phyloP scores from a whole-genome alignment of 2,113 vertebrate species.

The Carettochelys insculpta region DNA sequence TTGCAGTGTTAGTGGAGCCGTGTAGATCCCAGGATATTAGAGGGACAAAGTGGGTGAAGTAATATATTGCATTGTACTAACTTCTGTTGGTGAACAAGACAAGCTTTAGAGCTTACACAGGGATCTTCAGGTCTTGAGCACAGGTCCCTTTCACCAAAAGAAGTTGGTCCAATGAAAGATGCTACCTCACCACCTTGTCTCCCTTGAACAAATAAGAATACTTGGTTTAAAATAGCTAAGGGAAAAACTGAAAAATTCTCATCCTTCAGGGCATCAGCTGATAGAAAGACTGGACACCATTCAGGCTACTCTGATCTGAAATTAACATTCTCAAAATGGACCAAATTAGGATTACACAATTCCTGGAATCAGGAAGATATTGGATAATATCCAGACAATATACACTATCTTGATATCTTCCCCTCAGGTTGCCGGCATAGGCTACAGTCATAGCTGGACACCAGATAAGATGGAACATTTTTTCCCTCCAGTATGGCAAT shows the following conservation, averaged over 20 bases:
- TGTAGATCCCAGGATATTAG: too few relatives aligned
- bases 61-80: too few relatives aligned
- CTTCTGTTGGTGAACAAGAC: not conserved
- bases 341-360: not conserved
- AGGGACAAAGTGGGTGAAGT: too few relatives aligned
- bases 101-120: not conserved
- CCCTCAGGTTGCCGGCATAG: not conserved
- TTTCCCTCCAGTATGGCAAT: not conserved
- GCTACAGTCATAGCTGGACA: not conserved
- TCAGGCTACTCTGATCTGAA: not conserved
- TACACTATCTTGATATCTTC: not conserved
- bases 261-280: not conserved
- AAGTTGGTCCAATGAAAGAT: not conserved
- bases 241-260: constrained; percentile 1
- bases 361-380: not conserved
- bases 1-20: not conserved
- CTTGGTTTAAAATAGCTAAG: not conserved
- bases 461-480: not conserved
- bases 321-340: not conserved
- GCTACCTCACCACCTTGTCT: not conserved
- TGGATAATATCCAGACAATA: not conserved
- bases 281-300: not conserved
- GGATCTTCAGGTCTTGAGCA: not conserved
- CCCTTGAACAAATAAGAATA: not conserved
- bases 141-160: not conserved